These are phyloP conservation scores for Sinohyriopsis cumingii DNA, from an alignment of 2,888 invertebrate species.

Conservation along the genomic window DNA sequence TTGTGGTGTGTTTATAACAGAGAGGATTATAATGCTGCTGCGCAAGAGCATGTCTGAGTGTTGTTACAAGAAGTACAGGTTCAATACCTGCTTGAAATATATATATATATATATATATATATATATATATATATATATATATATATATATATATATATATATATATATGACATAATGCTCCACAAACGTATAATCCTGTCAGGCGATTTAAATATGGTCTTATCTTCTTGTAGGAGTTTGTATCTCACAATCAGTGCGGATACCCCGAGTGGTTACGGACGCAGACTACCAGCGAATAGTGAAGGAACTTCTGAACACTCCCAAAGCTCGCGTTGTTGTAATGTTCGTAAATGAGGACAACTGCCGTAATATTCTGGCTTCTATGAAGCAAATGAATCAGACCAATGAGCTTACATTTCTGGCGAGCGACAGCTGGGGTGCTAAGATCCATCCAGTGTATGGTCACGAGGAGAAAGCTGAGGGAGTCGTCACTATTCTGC, in stretches of 20 bases:
- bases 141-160: no score
- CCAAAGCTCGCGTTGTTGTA: slow-evolving; percentile 77
- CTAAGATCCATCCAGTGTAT: slow-evolving; percentile 67
- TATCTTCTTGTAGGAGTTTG: slow-evolving; percentile 72
- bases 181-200: not conserved
- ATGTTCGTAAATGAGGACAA: slow-evolving; percentile 84
- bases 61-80: no score
- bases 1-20: no score
- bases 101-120: slow-evolving; percentile 4
- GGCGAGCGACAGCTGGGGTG: slow-evolving; percentile 71
- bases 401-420: slow-evolving; percentile 63
- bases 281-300: slow-evolving; percentile 79
- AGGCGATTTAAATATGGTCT: not conserved
- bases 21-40: no score
- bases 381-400: slow-evolving; percentile 50
- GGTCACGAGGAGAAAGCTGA: slow-evolving; percentile 67
- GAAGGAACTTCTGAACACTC: slow-evolving; percentile 74
- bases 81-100: not conserved
- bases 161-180: not conserved
- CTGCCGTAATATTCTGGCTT: slow-evolving; percentile 69
- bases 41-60: no score
- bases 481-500: slow-evolving; percentile 69
- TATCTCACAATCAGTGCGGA: slow-evolving; percentile 78
- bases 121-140: not conserved
- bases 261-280: slow-evolving; percentile 76